A percentile compares a stretch with the other conserved stretches of the same genome.
Evolutionary conservation across 2,113 vertebrate genomes (phyloP).

Genomic region (Megaceryle maxima): DNA sequence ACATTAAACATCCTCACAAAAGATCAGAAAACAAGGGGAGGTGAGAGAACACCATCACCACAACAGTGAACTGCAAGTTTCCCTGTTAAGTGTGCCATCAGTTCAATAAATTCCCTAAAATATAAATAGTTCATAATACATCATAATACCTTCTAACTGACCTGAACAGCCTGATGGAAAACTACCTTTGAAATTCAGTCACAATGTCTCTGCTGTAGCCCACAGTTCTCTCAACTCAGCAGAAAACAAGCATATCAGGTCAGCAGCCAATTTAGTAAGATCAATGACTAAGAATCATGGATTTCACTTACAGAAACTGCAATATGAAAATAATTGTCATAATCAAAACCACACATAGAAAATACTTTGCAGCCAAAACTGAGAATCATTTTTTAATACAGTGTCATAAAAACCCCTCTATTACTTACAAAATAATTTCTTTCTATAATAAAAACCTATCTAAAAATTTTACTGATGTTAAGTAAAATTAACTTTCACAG

Average conservation of each 20-base stretch:
- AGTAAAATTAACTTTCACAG: not conserved
- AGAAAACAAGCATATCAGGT: rapidly evolving
- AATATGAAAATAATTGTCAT: not conserved
- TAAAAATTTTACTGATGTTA: not conserved
- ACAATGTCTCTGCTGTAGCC: not conserved
- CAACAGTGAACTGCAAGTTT: not conserved
- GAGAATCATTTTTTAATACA: not conserved
- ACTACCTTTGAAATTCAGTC: not conserved
- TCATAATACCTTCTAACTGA: not conserved
- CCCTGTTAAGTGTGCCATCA: not conserved
- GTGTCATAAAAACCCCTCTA: rapidly evolving
- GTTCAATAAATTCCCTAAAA: not conserved
- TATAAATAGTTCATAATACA: not conserved
- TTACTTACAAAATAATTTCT: not conserved
- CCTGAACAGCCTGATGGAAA: not conserved
- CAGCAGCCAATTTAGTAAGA: not conserved
- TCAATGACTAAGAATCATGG: not conserved
- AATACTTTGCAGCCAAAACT: not conserved
- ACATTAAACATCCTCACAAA: not conserved
- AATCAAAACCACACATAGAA: not conserved
- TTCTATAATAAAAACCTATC: not conserved
- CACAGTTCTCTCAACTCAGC: not conserved
- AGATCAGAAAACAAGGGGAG: not conserved
- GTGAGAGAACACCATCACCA: not conserved
- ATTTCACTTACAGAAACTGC: not conserved